Conservation (phyloP, 1,140 invertebrate species). For the Agrypnia vestita region DNA sequence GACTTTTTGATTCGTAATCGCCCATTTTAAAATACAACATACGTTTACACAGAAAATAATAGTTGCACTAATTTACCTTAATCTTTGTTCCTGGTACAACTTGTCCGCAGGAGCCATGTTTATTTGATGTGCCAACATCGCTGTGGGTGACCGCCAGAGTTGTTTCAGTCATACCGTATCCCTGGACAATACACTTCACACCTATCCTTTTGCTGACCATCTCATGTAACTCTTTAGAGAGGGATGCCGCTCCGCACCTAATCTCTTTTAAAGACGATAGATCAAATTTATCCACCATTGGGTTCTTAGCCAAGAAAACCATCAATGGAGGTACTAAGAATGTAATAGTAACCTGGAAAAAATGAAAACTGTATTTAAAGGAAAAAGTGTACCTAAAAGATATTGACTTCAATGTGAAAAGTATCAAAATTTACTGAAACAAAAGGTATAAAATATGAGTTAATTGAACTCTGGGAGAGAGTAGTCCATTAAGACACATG, state of each 20-base stretch:
- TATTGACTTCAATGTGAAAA: too few relatives aligned
- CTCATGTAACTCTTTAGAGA: constrained; percentile 66
- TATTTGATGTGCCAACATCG: constrained; percentile 59
- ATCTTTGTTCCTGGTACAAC: constrained; percentile 61
- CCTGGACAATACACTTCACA: constrained; percentile 67
- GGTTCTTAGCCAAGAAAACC: constrained; percentile 70
- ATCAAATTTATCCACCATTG: constrained; percentile 67
- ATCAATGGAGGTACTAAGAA: constrained; percentile 70
- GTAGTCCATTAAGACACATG: too few relatives aligned
- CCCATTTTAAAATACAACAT: neutral
- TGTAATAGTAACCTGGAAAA: constrained; percentile 54
- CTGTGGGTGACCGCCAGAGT: constrained; percentile 64
- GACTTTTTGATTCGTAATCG: too few relatives aligned
- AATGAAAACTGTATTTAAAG: constrained; percentile 62
- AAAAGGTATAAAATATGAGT: too few relatives aligned
- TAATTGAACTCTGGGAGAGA: too few relatives aligned
- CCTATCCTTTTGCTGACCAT: constrained; percentile 67
- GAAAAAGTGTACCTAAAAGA: too few relatives aligned
- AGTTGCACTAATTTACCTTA: constrained; percentile 61
- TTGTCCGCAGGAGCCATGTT: constrained; percentile 60
- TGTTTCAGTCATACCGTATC: constrained; percentile 75
- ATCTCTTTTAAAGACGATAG: constrained; percentile 66
- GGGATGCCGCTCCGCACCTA: constrained; percentile 71
- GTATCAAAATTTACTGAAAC: too few relatives aligned
- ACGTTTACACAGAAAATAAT: too few relatives aligned